Evolutionary conservation across 2,888 invertebrate species (phyloP), one percentile per base, ranked within the genome.

Genomic region (Rhyacophila evoluta): DNA sequence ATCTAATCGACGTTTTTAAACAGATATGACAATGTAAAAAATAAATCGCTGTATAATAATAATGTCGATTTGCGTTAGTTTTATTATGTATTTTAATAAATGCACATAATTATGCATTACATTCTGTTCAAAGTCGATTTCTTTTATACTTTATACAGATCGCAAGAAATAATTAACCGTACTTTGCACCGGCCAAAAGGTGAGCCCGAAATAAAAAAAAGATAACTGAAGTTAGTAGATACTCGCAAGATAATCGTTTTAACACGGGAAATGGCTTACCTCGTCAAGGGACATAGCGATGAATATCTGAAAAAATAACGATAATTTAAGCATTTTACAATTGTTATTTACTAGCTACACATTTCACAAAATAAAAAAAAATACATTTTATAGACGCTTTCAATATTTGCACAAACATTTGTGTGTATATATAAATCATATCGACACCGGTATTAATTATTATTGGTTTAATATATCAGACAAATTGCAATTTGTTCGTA

Each of bases 271-370:
- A 4, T 19, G 12, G 25, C 39, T 72, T 72, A 72, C 72, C 72
- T 72, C 72, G 25, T 72, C 72, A 27, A 72, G 38, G n/a, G 72
- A 72, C 72, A 72, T 72, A n/a, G 27, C 19, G 37, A 37, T 2
- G 4, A 33, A 33, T 15, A 19, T 29, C 71, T 71, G 37, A 71
- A 71, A 71, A 2, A 33, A 71, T 11, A 37, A 71, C 3, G 6
- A 2, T 12, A 39, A 38, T 39, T 12, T 39, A 5, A 15, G n/a
- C n/a, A n/a, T n/a, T n/a, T n/a, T n/a, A n/a, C n/a, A n/a, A n/a
- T n/a, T n/a, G n/a, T n/a, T n/a, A n/a, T n/a, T n/a, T n/a, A n/a
- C n/a, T n/a, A n/a, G n/a, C n/a, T n/a, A n/a, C n/a, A n/a, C n/a
- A n/a, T n/a, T n/a, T n/a, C n/a, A n/a, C n/a, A n/a, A n/a, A n/a